Conservation (phyloP, 2,797 vertebrate species). For the Sebastolobus altivelis region DNA sequence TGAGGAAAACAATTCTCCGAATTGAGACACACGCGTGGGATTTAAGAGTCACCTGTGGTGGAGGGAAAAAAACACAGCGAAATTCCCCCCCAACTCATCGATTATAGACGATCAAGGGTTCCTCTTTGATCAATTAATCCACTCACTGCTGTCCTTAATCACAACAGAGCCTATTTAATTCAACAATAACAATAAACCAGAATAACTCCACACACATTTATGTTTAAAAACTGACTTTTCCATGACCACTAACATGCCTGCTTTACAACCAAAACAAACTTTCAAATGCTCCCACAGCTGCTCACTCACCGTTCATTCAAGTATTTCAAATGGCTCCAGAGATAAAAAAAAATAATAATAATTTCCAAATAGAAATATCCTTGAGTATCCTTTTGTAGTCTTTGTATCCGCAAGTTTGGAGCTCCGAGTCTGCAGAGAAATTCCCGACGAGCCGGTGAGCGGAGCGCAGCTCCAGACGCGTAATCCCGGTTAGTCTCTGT, state of each 20-base stretch:
- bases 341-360: not conserved
- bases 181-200: not conserved
- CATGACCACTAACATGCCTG: not conserved
- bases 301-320: conserved; percentile 64
- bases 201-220: not conserved
- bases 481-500: conserved; percentile 59
- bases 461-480: conserved; percentile 2
- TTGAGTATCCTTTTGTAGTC: not conserved
- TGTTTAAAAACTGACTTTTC: not conserved
- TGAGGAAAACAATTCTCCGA: conserved; percentile 44
- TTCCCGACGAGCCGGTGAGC: conserved; percentile 63
- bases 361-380: conserved; percentile 4
- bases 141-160: not conserved
- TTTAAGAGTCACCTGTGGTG: conserved; percentile 35
- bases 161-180: not conserved
- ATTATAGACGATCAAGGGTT: conserved; percentile 11
- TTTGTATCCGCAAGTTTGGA: conserved; percentile 54
- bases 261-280: conserved; percentile 36
- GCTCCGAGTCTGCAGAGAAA: conserved; percentile 51
- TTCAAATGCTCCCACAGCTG: conserved; percentile 22
- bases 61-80: conserved; percentile 5
- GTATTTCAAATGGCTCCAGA: not conserved
- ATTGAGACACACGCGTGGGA: conserved; percentile 45
- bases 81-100: conserved; percentile 60
- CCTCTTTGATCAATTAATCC: conserved; percentile 21